These are phyloP conservation scores for Tetraneura akinire DNA, from an alignment of 1,140 invertebrate genomes.

Conservation along the genomic window DNA sequence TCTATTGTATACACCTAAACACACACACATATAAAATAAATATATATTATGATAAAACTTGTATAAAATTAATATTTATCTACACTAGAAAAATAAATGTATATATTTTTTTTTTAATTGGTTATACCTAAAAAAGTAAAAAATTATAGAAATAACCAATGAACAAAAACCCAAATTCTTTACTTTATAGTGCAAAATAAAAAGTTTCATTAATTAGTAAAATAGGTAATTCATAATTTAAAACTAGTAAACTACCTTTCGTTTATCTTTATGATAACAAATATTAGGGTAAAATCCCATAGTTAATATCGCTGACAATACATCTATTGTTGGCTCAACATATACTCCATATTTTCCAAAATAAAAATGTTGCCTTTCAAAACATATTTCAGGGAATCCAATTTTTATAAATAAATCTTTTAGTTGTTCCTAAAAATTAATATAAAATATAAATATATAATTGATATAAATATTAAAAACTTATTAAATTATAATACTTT, in stretches of 20 bases:
- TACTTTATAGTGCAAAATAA: too few relatives aligned
- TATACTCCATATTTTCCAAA: conserved; percentile 62
- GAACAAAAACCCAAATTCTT: too few relatives aligned
- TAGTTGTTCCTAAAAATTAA: conserved; percentile 72
- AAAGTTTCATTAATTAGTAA: not conserved
- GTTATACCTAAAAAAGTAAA: too few relatives aligned
- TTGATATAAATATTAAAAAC: too few relatives aligned
- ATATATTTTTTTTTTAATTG: too few relatives aligned
- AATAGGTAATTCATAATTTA: conserved; percentile 36
- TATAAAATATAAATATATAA: conserved; percentile 20
- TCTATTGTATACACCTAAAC: conserved; percentile 87
- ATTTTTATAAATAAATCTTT: conserved; percentile 76
- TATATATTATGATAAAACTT: too few relatives aligned
- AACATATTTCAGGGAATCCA: conserved; percentile 88
- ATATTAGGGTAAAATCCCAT: conserved; percentile 96
- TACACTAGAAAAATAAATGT: too few relatives aligned
- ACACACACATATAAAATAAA: too few relatives aligned
- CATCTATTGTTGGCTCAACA: conserved; percentile 79
- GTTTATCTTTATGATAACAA: conserved; percentile 91
- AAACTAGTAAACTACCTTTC: conserved; percentile 66
- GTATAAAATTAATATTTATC: too few relatives aligned
- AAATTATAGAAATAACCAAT: too few relatives aligned
- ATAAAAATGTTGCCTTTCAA: conserved; percentile 74
- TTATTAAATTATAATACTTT: conserved; percentile 61
- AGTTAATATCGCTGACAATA: conserved; percentile 81